These are phyloP conservation scores for Cataglyphis rosenhaueri DNA, from an alignment of 2,888 invertebrate species.

Conservation along the genomic window DNA sequence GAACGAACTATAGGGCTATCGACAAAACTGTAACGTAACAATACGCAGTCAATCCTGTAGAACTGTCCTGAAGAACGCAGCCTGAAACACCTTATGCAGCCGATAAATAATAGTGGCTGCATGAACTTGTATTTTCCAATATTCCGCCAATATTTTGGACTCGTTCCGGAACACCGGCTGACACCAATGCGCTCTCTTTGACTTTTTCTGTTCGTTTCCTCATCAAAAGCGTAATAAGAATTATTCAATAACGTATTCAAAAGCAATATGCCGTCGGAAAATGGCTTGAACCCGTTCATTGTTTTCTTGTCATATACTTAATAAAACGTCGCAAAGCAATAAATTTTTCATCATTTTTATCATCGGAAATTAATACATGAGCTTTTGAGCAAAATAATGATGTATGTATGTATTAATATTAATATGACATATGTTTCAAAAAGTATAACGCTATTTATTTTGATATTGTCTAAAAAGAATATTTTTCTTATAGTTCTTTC, in stretches of 20 bases:
- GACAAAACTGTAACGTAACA: conserved; percentile 79
- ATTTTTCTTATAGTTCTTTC: neutral
- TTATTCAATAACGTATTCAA: conserved; percentile 50
- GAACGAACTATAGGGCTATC: conserved; percentile 70
- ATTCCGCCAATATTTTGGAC: conserved; percentile 68
- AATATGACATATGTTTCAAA: neutral
- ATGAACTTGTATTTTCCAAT: conserved; percentile 82
- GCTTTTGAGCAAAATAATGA: neutral
- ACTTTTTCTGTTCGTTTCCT: conserved; percentile 59
- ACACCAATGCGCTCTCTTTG: conserved; percentile 62
- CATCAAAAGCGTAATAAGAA: conserved; percentile 61
- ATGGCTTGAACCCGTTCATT: conserved; percentile 63
- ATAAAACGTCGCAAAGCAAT: conserved; percentile 7
- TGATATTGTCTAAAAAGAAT: neutral
- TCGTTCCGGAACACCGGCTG: conserved; percentile 70
- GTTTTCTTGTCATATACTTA: conserved; percentile 30
- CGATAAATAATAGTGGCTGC: conserved; percentile 82
- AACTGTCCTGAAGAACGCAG: conserved; percentile 74
- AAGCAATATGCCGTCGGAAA: conserved; percentile 52
- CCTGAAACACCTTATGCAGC: conserved; percentile 70
- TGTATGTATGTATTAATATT: neutral
- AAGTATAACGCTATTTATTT: neutral
- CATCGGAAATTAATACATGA: conserved; percentile 9
- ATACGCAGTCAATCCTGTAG: conserved; percentile 78
- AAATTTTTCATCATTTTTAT: conserved; percentile 30